phyloP scores from a whole-genome alignment of 1,140 invertebrate species.

The Vanessa atalanta region DNA sequence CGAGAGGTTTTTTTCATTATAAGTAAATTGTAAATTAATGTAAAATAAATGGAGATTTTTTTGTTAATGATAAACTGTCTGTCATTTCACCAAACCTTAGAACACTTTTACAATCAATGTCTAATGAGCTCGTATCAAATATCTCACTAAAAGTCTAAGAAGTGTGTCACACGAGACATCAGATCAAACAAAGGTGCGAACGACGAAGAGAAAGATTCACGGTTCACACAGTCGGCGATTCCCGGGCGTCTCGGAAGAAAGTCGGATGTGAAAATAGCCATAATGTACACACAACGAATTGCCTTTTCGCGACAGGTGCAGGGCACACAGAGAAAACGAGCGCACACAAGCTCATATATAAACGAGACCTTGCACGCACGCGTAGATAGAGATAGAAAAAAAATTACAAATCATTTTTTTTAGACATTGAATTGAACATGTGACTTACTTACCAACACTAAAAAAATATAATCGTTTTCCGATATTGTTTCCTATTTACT shows the following conservation, averaged over 20 bases:
- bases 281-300: conserved; percentile 60
- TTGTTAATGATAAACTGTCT: conserved; percentile 63
- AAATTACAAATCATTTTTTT: too few relatives aligned
- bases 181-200: conserved; percentile 66
- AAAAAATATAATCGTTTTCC: too few relatives aligned
- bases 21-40: conserved; percentile 79
- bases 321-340: conserved; percentile 58
- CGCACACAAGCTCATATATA: conserved; percentile 26
- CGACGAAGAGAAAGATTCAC: conserved; percentile 55
- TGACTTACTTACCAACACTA: too few relatives aligned
- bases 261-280: conserved; percentile 76
- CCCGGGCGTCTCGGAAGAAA: conserved; percentile 59
- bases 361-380: conserved; percentile 22
- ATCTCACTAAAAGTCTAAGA: not conserved
- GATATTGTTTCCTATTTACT: too few relatives aligned
- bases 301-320: conserved; percentile 59
- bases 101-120: not conserved
- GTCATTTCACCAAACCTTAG: not conserved
- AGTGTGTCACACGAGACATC: conserved; percentile 55
- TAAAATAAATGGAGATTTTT: conserved; percentile 79
- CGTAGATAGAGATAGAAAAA: conserved; percentile 23
- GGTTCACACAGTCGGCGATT: conserved; percentile 53
- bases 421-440: too few relatives aligned
- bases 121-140: not conserved
- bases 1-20: conserved; percentile 64